phyloP scores from a whole-genome alignment of 2,888 invertebrate genomes.

The Heliconius charithonia region DNA sequence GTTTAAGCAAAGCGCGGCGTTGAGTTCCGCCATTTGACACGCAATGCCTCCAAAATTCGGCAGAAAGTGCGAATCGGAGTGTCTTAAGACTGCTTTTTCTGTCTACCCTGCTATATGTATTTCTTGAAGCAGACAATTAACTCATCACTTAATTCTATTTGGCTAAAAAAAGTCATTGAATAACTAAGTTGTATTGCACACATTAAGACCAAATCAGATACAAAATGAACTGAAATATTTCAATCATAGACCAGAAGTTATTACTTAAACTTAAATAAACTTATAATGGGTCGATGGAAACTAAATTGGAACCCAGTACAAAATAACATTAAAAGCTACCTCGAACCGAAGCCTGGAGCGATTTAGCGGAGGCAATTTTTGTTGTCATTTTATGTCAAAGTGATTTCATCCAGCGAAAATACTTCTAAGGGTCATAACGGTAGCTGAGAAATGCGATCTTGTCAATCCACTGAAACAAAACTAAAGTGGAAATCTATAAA shows the following conservation, averaged over 20 bases:
- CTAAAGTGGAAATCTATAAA: slow-evolving; percentile 13
- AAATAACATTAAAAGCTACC: slow-evolving; percentile 56
- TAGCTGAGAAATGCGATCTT: slow-evolving; percentile 27
- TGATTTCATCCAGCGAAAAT: slow-evolving; percentile 65
- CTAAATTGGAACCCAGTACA: slow-evolving; percentile 31
- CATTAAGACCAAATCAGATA: not conserved
- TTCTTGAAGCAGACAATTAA: no score
- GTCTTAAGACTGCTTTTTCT: no score
- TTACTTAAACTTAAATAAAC: slow-evolving; percentile 16
- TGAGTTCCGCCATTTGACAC: no score
- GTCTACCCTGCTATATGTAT: no score
- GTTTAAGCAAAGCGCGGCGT: no score
- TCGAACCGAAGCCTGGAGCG: slow-evolving; percentile 57
- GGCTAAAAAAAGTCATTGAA: no score
- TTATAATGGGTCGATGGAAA: slow-evolving; percentile 15
- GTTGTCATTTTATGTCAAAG: slow-evolving; percentile 69
- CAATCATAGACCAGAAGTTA: not conserved
- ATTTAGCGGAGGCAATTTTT: slow-evolving; percentile 68
- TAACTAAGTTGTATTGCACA: no score
- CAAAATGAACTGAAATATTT: not conserved
- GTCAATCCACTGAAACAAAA: slow-evolving; percentile 23
- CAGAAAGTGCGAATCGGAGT: no score
- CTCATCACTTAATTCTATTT: no score
- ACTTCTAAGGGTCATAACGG: slow-evolving; percentile 51
- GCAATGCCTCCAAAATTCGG: no score